These are phyloP conservation scores for Periplaneta americana DNA, from an alignment of 1,140 invertebrate species.

Conservation along the genomic window DNA sequence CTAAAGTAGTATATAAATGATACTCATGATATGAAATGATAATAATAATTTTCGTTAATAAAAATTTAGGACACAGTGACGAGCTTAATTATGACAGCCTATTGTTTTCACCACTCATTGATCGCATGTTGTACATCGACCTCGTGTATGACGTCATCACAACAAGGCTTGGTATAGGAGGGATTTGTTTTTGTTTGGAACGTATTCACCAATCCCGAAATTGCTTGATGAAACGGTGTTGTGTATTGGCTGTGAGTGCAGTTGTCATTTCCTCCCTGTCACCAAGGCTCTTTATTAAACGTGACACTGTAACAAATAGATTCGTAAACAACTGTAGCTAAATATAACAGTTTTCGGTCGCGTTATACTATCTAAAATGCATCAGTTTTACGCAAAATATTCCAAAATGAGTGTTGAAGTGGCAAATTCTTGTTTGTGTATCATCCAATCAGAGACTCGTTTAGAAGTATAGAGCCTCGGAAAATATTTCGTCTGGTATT, in stretches of 20 bases:
- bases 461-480: slow-evolving; percentile 9
- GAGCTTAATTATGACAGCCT: too few relatives aligned
- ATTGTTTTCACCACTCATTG: too few relatives aligned
- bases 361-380: neutral
- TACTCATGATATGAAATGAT: too few relatives aligned
- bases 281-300: neutral
- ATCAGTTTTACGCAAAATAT: neutral
- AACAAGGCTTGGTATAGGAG: neutral
- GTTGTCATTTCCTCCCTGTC: neutral
- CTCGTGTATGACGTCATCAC: slow-evolving; percentile 6
- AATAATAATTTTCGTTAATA: too few relatives aligned
- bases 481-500: slow-evolving; percentile 12
- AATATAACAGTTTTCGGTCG: neutral
- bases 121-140: slow-evolving; percentile 9
- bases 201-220: neutral
- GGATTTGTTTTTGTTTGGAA: slow-evolving; percentile 14
- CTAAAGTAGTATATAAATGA: too few relatives aligned
- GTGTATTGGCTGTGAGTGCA: neutral
- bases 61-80: too few relatives aligned
- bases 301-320: neutral
- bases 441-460: slow-evolving; percentile 8
- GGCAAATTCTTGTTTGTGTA: neutral
- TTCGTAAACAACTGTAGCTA: neutral
- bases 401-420: neutral
- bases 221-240: neutral